Base-by-base conservation (phyloP, 2,888 invertebrate genomes). In the Cephus pulcher region DNA sequence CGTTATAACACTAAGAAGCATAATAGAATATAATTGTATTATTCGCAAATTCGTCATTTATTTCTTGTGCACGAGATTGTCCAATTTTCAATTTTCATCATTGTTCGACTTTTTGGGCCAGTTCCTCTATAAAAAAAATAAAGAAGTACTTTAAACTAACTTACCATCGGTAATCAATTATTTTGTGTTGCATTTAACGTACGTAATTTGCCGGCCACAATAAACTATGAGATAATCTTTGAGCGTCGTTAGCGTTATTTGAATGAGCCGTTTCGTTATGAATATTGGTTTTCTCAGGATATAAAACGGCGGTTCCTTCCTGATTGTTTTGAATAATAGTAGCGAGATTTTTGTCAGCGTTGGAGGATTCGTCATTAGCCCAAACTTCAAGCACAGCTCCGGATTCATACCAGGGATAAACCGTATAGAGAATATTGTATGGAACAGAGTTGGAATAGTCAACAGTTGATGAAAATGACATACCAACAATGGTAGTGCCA, bases 331-430 rank as follows among this genome's bases (percentile, higher is more conserved):
- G 71, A n/a, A 69, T 34, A 34, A 75, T 3, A 34, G 79, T 80
- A n/a, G 74, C 78, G 11, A 78, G 68, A 69, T 82, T 80, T 11
- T 73, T 34, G 32, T 76, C 81, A 75, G 80, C 37, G 30, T 79
- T 79, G 34, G 78, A 15, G 34, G 75, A 56, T 73, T 84, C 80
- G 2, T 84, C 82, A 73, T 79, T 76, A 34, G 80, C 81, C 81
- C 82, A 81, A 74, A 84, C 73, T 77, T 82, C 78, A 11, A 84
- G 75, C 11, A 84, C 76, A 70, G 81, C 79, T 76, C 85, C 84
- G 69, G 84, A 80, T 78, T 85, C 82, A 70, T 83, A 86, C 80
- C 82, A 83, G 30, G 86, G 86, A 56, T 83, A 81, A 3, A 86
- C 74, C 0, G 84, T 79, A 75, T 86, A 86, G 75, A 86, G 79